Evolutionary conservation across 2,113 vertebrate species (phyloP), one percentile per base, ranked within the genome.

Genomic region (Hypocryptadius cinnamomeus): DNA sequence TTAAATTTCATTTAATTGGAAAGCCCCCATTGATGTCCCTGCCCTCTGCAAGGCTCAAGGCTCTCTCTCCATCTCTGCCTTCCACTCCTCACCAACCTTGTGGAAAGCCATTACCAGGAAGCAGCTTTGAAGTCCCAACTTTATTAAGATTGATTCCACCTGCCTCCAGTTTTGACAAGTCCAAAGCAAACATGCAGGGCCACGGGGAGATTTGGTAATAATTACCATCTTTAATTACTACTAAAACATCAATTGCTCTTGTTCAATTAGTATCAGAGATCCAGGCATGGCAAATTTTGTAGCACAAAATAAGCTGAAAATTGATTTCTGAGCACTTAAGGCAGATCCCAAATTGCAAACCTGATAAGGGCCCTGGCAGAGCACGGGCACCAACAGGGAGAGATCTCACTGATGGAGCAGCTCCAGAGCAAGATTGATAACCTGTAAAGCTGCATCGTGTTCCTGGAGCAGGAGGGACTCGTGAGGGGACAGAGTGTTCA

Each of bases 171-270:
- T 97, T 96, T 97, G 98, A 97, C 97, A 98, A 97, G 97, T 97
- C 98, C 97, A 97, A 97, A 97, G 97, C 96, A 98, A 97, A 97
- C 95, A 96, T n/a, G 24, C 53, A 35, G 93, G 94, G 97, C 97
- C 95, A 96, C 61, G 69, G 97, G 97, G 97, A 97, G 97, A 97
- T 97, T 97, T 97, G 98, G 98, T 97, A 97, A 98, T 98, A 98
- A 98, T 98, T 98, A 98, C 97, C 97, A 96, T 97, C 97, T 97
- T 98, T 98, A 98, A 98, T 98, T 98, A 97, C 97, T 97, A 96
- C 98, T 98, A 97, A 98, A 98, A 98, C 98, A 98, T 98, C 98
- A 98, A 98, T 97, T 97, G 97, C 98, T 98, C 98, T 97, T 98
- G 98, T 98, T 98, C 98, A 98, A 98, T 98, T 98, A 98, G 97